Percentiles rank a stretch among this genome's conserved stretches.
phyloP scores from a whole-genome alignment of 2,797 vertebrate genomes.

The Leptodactylus fallax region DNA sequence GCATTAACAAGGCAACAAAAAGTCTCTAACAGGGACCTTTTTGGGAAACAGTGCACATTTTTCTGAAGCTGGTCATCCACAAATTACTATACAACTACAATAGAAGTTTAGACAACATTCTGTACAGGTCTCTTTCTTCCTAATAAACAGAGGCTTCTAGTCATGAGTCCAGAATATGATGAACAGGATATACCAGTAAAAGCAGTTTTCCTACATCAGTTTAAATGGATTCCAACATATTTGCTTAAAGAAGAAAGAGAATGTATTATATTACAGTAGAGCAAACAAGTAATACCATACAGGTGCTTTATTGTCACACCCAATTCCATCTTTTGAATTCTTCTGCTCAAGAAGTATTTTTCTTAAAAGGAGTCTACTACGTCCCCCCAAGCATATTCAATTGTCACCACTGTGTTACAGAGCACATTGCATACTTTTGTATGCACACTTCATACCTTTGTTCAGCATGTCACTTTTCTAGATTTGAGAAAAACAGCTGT shows the following conservation, averaged over 20 bases:
- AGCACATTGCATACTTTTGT: too few species aligned
- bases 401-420: too few species aligned
- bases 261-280: conserved; percentile 3
- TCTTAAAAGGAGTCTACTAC: not conserved
- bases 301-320: not conserved
- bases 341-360: not conserved
- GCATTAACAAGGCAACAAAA: too few species aligned
- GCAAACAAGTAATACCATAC: not conserved
- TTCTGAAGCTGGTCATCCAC: too few species aligned
- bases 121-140: not conserved
- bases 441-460: too few species aligned
- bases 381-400: too few species aligned
- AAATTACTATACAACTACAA: too few species aligned
- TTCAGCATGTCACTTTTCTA: too few species aligned
- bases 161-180: not conserved
- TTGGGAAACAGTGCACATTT: too few species aligned
- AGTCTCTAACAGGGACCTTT: too few species aligned
- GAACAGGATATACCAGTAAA: not conserved
- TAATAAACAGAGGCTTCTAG: not conserved
- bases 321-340: not conserved
- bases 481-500: too few species aligned
- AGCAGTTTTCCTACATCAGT: not conserved
- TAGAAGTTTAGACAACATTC: not conserved
- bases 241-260: not conserved
- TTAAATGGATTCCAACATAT: not conserved